Conservation (phyloP, 2,797 vertebrate genomes). For the Streptopelia turtur region DNA sequence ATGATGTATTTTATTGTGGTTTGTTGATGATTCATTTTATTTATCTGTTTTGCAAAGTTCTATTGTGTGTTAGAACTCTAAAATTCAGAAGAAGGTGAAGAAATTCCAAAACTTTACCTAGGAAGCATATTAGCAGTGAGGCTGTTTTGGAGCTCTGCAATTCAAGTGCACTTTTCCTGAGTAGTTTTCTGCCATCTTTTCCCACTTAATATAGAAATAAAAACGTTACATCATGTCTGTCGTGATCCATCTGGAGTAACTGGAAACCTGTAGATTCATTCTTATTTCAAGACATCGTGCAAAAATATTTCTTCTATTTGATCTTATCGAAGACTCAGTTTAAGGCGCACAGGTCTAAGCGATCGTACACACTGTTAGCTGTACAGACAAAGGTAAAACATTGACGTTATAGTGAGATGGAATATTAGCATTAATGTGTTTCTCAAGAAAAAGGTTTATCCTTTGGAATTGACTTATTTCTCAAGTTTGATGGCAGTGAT, state of each 20-base stretch:
- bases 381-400: background rate
- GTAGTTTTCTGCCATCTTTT: background rate
- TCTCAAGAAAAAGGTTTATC: background rate
- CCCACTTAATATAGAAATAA: background rate
- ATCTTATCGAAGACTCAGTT: background rate
- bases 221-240: background rate
- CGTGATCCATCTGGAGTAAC: background rate
- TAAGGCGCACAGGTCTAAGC: background rate
- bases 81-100: background rate
- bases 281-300: background rate
- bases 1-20: background rate
- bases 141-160: background rate
- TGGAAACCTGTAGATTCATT: background rate
- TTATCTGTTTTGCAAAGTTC: background rate
- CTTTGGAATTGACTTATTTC: background rate
- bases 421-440: background rate
- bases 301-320: background rate
- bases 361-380: background rate
- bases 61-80: background rate
- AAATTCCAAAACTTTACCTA: background rate
- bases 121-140: background rate
- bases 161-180: background rate
- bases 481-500: background rate
- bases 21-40: background rate
- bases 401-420: background rate